phyloP scores from a whole-genome alignment of 2,888 invertebrate genomes.

The Polymixis flavicincta region DNA sequence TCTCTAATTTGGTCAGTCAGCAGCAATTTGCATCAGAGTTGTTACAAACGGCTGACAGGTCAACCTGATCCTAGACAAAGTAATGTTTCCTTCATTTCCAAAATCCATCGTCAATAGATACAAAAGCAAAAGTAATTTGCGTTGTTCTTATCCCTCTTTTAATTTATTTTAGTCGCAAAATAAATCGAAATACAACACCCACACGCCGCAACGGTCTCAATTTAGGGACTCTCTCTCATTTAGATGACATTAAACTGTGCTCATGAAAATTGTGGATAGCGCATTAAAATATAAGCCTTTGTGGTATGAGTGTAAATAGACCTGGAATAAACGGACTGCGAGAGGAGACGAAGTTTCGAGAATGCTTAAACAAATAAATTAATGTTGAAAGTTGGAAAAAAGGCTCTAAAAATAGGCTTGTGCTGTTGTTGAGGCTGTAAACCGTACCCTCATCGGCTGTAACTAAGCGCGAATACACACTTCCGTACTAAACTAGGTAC shows the following conservation, averaged over 20 bases:
- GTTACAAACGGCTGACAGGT: not conserved
- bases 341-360: constrained; percentile 16
- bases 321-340: constrained; percentile 8
- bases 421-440: not conserved
- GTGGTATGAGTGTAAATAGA: constrained; percentile 22
- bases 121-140: not conserved
- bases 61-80: not conserved
- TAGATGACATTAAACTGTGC: constrained; percentile 16
- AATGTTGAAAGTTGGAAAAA: constrained; percentile 18
- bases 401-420: not conserved
- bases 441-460: constrained; percentile 16
- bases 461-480: constrained; percentile 9
- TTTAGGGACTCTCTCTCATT: constrained; percentile 22
- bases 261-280: constrained; percentile 26
- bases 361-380: constrained; percentile 17
- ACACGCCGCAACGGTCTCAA: constrained; percentile 10
- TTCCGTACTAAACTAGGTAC: not conserved
- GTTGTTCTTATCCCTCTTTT: not conserved
- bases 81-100: not conserved
- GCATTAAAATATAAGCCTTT: constrained; percentile 25
- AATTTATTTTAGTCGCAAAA: constrained; percentile 12
- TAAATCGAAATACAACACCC: constrained; percentile 15
- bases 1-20: not conserved
- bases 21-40: not conserved
- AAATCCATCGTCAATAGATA: not conserved